Conservation (phyloP, 2,888 invertebrate species). For the Andrena hattorfiana region DNA sequence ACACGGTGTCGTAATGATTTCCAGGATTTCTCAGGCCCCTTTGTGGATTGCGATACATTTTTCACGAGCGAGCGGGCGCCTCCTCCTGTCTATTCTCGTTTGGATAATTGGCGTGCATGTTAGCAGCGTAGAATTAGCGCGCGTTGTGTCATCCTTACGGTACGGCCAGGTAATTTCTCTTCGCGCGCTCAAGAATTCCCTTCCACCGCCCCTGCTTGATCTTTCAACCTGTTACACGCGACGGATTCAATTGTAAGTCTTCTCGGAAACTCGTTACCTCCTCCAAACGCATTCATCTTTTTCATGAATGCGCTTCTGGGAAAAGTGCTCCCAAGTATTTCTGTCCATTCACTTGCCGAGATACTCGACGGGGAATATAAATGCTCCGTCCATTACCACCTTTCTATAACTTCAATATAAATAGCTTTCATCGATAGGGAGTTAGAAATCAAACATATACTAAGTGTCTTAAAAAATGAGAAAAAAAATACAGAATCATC, state of each 20-base stretch:
- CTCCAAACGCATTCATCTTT: background rate
- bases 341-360: background rate
- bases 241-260: conserved; percentile 2
- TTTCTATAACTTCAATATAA: too few species aligned
- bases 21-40: conserved; percentile 61
- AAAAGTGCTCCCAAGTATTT: background rate
- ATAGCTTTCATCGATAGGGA: too few species aligned
- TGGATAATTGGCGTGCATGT: conserved; percentile 59
- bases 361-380: background rate
- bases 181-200: background rate
- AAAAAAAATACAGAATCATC: too few species aligned
- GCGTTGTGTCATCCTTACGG: conserved; percentile 46
- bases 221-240: conserved; percentile 18
- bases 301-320: background rate
- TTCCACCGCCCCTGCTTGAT: conserved; percentile 1
- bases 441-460: too few species aligned
- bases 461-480: too few species aligned
- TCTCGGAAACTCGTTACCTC: background rate
- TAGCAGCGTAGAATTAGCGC: conserved; percentile 46
- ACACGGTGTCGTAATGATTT: conserved; percentile 68
- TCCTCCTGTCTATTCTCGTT: conserved; percentile 49
- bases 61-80: conserved; percentile 28
- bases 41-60: conserved; percentile 50
- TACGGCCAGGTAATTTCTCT: conserved; percentile 20
- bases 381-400: too few species aligned